Evolutionary conservation across 2,888 invertebrate species (phyloP), one percentile per base, ranked within the genome.

Genomic region (Lasioglossum malachurum): DNA sequence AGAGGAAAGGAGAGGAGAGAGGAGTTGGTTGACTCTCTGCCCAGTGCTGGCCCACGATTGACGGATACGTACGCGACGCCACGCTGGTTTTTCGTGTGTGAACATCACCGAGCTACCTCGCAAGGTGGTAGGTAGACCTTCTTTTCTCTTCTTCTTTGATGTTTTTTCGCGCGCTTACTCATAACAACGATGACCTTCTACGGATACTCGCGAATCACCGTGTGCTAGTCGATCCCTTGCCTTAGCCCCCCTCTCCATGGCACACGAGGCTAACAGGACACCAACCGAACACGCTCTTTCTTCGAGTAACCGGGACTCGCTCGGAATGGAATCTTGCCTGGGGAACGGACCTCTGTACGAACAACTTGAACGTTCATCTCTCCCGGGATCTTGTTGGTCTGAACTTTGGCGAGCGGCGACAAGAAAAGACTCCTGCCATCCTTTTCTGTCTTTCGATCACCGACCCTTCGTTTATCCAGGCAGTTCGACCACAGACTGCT

Each of bases 301-400:
- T 64, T 87, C 78, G 87, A 71, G 87, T 87, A 82, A 78, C 80
- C 31, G 41, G 87, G 89, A 80, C 91, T 87, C 72, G 64, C 81
- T 87, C 81, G 88, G 91, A 92, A 91, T 92, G 93, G 92, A 93
- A 93, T 93, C 93, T 90, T 90, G 91, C 86, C 87, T 82, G 73
- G 78, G 81, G 88, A 86, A 81, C 82, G 82, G 87, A 86, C 84
- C 80, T 77, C 82, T 67, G 85, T 73, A 78, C 72, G 80, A 85
- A 75, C 81, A 87, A 82, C 81, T 86, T 74, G 78, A 87, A 82
- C 78, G 87, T 84, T 82, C 41, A 80, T 87, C 87, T 83, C 82
- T 74, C 72, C 64, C 78, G 78, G 79, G 72, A 79, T 86, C 82
- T 82, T 69, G 78, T 82, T 83, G 67, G 82, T 80, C 83, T 81